A percentile compares a stretch with the other conserved stretches of the same genome.
These are phyloP conservation scores for Thripadectes ignobilis DNA, from an alignment of 2,797 vertebrate species.

Conservation along the genomic window DNA sequence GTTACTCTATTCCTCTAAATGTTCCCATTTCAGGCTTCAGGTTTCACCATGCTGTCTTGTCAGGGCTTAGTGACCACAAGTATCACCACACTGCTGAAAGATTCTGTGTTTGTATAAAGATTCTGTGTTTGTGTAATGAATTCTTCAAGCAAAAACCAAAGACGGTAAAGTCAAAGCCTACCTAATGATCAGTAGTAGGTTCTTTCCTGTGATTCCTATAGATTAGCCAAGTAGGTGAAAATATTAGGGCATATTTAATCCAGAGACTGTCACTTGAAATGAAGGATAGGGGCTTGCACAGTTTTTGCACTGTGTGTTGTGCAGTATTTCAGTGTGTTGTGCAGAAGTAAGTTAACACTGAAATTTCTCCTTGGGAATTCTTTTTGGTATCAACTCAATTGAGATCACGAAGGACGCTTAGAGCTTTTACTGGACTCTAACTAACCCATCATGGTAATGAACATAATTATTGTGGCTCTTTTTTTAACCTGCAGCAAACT, in stretches of 20 bases:
- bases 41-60: background rate
- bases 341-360: background rate
- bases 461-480: conserved; percentile 8
- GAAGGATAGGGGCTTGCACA: background rate
- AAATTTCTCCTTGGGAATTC: conserved; percentile 13
- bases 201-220: background rate
- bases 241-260: background rate
- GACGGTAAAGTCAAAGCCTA: background rate
- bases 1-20: background rate
- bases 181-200: background rate
- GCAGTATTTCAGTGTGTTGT: background rate
- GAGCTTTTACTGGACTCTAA: conserved; percentile 16
- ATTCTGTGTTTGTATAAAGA: background rate
- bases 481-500: background rate
- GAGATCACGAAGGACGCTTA: background rate
- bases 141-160: background rate
- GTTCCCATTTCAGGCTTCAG: background rate
- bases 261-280: background rate
- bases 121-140: background rate
- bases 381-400: background rate
- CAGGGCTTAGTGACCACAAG: background rate
- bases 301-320: background rate
- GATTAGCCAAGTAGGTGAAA: background rate
- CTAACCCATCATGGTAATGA: background rate
- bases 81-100: background rate